Base-by-base conservation (phyloP, 2,113 vertebrate species). In the Miniopterus natalensis region DNA sequence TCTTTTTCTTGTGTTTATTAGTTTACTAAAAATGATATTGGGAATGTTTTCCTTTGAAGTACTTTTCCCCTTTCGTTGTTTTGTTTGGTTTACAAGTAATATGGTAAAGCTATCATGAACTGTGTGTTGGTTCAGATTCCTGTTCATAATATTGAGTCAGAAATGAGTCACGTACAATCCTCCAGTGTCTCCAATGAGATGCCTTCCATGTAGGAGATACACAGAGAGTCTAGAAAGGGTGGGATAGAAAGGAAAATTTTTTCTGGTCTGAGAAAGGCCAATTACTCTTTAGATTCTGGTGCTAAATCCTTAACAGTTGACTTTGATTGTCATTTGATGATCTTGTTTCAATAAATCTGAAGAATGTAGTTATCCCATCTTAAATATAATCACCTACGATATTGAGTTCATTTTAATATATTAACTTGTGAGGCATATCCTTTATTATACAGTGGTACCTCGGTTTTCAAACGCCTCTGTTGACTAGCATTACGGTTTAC, bases 311-410 rank as follows among this genome's bases (percentile, higher is more conserved):
- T 14, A 57, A 77, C 20, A 92, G 11, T 65, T 23, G 20, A 55
- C 63, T 88, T 68, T 12, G 31, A 68, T 83, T 79, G 10, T 63
- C 92, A 65, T 84, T 74, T 90, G 31, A 40, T 59, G 61, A 71
- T 88, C 49, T 95, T 73, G 66, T 74, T 77, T 80, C 88, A 90
- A 57, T 27, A 80, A 90, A 70, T 79, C 25, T 70, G 31, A 92
- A 90, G 65, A 71, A 14, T 77, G 74, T 66, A 40, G 4, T 42
- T 61, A 42, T 75, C 31, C 31, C 15, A n/a, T 55, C 13, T 74
- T 81, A 80, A 87, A 47, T 53, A 90, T 36, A 79, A 63, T 55
- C 53, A 45, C 17, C 20, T 51, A 86, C 31, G 70, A 75, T 55
- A 36, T 5, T 59, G 27, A 88, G 27, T 79, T 86, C 10, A 47